Evolutionary conservation across 2,888 invertebrate species (phyloP).

Genomic region (Netelia melanura): DNA sequence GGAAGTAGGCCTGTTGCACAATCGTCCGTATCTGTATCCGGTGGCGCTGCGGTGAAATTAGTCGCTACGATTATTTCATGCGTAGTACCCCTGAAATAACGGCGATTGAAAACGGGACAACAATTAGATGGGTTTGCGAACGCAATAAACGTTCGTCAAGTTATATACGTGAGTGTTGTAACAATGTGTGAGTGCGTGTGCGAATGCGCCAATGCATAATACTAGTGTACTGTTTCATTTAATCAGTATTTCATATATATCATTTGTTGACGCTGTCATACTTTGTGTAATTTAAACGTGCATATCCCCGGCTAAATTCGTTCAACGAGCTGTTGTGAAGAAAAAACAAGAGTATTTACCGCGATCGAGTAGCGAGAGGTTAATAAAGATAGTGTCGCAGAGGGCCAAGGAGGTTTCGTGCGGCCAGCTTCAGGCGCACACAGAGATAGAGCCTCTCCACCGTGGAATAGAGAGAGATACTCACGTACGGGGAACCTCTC

Average conservation of each 20-base stretch:
- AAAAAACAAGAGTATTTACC: slow-evolving; percentile 17
- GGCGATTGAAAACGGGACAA: background rate
- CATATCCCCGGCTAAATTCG: slow-evolving; percentile 48
- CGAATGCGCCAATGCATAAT: slow-evolving; percentile 81
- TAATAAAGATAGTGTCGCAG: slow-evolving; percentile 48
- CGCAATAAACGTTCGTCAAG: slow-evolving; percentile 5
- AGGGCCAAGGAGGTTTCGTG: slow-evolving; percentile 16
- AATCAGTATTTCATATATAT: slow-evolving; percentile 81
- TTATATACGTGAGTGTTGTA: slow-evolving; percentile 29
- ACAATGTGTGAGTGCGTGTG: slow-evolving; percentile 69
- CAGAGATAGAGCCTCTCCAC: slow-evolving; percentile 12
- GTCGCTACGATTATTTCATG: background rate
- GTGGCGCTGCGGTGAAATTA: slow-evolving; percentile 1
- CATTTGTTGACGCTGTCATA: slow-evolving; percentile 82
- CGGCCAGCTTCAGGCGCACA: slow-evolving; percentile 55
- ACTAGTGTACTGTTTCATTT: slow-evolving; percentile 76
- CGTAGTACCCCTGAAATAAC: background rate
- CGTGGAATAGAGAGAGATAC: slow-evolving; percentile 22
- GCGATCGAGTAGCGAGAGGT: slow-evolving; percentile 51
- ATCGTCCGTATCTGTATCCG: background rate
- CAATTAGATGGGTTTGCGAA: slow-evolving; percentile 28
- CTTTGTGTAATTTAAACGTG: slow-evolving; percentile 76
- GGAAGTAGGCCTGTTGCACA: background rate
- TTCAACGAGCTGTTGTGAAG: slow-evolving; percentile 64
- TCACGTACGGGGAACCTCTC: slow-evolving; percentile 43